phyloP scores from a whole-genome alignment of 2,888 invertebrate species.

The Hemaris fuciformis region DNA sequence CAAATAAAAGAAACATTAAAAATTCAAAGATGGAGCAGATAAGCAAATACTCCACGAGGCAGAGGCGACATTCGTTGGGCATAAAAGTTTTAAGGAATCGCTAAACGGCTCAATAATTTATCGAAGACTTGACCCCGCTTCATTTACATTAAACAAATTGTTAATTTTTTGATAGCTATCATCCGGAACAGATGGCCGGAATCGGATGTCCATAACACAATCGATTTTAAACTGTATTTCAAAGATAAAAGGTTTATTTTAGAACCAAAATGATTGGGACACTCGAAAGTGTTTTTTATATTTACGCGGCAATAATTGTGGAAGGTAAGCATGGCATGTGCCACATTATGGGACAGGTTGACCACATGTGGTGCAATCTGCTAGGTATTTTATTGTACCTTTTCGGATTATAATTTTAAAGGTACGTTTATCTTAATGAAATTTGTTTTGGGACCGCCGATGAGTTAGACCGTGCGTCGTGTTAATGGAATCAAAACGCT shows the following conservation, averaged over 20 bases:
- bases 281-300: constrained; percentile 60
- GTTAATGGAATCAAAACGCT: constrained; percentile 9
- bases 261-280: constrained; percentile 21
- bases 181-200: constrained; percentile 75
- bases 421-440: constrained; percentile 58
- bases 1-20: constrained; percentile 60
- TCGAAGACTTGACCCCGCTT: constrained; percentile 71
- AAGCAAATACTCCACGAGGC: constrained; percentile 61
- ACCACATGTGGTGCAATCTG: constrained; percentile 80
- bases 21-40: constrained; percentile 59
- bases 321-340: constrained; percentile 77
- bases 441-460: constrained; percentile 51
- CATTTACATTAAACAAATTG: constrained; percentile 82
- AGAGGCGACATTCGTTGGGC: constrained; percentile 78
- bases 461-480: constrained; percentile 23
- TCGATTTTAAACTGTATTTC: constrained; percentile 29
- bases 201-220: constrained; percentile 29
- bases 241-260: constrained; percentile 23
- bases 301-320: constrained; percentile 66
- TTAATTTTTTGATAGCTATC: constrained; percentile 81
- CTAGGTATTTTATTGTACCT: constrained; percentile 65
- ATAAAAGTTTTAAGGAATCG: constrained; percentile 67
- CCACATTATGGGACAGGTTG: constrained; percentile 79
- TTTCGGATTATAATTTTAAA: constrained; percentile 68
- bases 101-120: constrained; percentile 75